Base-by-base conservation (phyloP, 2,797 vertebrate genomes). In the Mormyrops attenuatus region DNA sequence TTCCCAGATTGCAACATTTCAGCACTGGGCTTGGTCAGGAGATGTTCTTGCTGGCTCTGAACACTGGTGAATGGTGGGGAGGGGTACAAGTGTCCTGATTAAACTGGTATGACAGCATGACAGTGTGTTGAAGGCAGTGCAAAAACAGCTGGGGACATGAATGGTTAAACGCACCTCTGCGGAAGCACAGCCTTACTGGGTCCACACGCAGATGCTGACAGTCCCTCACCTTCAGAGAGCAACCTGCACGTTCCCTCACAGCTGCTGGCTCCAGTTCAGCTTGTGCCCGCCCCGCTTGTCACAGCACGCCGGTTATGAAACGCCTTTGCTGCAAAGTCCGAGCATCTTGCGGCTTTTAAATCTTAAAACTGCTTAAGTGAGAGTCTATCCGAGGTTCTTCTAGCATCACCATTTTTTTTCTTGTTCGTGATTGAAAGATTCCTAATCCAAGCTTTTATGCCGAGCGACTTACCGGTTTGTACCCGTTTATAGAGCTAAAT, bases 1-100 rank as follows among this genome's bases (percentile, higher is more conserved):
- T 87, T 87, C 85, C 30, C 49, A 47, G 82, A 86, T 15, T 53
- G 15, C 13, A 57, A 47, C 38, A 49, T 49, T 26, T 63, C 47
- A 69, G 63, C 9, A 87, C 47, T 34, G 60, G 84, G 84, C 57
- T 69, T 85, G 82, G 89, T 55, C 84, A 89, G 84, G 47, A 89
- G 53, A 20, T 60, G 38, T 57, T 86, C 52, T 34, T 34, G 84
- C n/a, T 44, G 60, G 60, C 84, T 87, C 34, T 5, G 63, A 34
- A 41, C 57, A n/a, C 22, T 15, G 44, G 17, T n/a, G 9, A 50
- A 34, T 85, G 55, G 22, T 8, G 87, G 57, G 41, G 41, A 9
- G 60, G 57, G 57, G 52, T 60, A 5, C 57, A 20, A 60, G 38
- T 85, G 22, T 85, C n/a, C 44, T 63, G 26, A 34, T 44, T 60